Conservation (phyloP, 2,797 vertebrate species). For the Microhierax caerulescens region DNA sequence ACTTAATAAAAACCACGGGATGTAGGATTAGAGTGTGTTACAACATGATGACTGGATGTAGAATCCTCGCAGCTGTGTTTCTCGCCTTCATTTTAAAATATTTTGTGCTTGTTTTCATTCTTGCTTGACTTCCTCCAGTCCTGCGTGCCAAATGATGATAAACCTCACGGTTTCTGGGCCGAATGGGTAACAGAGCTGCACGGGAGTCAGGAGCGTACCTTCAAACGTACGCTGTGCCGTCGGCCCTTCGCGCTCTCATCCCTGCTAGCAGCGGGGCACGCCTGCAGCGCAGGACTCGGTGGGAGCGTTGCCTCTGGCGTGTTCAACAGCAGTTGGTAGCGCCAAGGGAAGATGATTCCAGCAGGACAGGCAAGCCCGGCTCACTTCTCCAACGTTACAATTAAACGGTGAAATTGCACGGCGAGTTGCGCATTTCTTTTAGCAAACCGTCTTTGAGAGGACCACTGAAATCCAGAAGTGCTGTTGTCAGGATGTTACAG, state of each 20-base stretch:
- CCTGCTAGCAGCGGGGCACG: neutral
- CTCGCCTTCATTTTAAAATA: neutral
- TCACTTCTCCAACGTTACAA: neutral
- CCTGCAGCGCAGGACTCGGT: neutral
- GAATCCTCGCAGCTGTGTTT: neutral
- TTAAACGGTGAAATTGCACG: neutral
- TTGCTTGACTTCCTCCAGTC: neutral
- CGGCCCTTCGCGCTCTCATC: neutral
- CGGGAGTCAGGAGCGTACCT: neutral
- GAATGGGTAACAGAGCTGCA: neutral
- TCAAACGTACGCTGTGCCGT: neutral
- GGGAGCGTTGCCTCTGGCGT: neutral
- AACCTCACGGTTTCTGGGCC: neutral
- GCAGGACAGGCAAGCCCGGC: neutral
- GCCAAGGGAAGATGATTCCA: neutral
- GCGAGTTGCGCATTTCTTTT: neutral
- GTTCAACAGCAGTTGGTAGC: neutral
- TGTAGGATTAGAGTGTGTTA: neutral
- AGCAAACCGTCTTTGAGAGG: neutral
- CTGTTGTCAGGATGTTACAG: neutral
- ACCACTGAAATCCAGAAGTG: neutral
- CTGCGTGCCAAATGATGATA: neutral
- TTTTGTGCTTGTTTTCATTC: neutral
- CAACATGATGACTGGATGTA: neutral
- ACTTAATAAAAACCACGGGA: neutral